Percentiles rank a stretch among this genome's conserved stretches.
Evolutionary conservation across 2,888 invertebrate genomes (phyloP).

Genomic region (Ceriagrion tenellum): DNA sequence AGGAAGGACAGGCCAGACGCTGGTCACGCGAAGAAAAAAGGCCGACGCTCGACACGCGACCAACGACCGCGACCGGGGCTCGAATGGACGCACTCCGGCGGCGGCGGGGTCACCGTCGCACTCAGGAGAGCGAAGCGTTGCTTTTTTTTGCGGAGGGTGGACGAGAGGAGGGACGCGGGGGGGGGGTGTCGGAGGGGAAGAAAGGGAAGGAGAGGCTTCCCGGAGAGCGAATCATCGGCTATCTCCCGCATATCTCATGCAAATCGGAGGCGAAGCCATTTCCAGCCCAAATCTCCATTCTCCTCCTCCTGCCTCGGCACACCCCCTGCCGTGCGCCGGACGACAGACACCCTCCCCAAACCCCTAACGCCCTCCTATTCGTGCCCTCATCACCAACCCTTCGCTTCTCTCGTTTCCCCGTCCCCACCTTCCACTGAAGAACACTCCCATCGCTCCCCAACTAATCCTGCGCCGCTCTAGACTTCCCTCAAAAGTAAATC

Average conservation of each 20-base stretch:
- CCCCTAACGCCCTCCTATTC: not conserved
- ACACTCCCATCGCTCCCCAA: not conserved
- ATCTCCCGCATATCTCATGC: slow-evolving; percentile 48
- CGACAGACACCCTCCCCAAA: not conserved
- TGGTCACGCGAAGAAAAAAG: too few species aligned
- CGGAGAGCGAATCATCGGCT: slow-evolving; percentile 25
- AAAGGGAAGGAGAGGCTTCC: not conserved
- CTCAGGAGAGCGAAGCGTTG: too few species aligned
- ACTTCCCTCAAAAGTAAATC: not conserved
- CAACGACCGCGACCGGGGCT: not conserved
- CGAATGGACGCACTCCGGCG: not conserved
- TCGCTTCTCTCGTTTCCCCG: not conserved
- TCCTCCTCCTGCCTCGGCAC: not conserved
- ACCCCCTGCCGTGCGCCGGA: not conserved
- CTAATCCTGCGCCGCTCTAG: not conserved
- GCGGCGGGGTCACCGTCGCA: too few species aligned
- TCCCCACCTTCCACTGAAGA: not conserved
- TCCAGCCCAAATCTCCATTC: not conserved
- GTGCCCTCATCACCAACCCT: too few species aligned
- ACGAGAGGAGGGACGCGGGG: not conserved
- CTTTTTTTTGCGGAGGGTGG: too few species aligned
- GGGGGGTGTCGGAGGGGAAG: not conserved
- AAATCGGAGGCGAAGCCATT: not conserved
- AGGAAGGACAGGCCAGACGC: too few species aligned
- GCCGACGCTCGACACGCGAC: too few species aligned